Conservation (phyloP, 2,797 vertebrate species). For the Muscicapa comitata region DNA sequence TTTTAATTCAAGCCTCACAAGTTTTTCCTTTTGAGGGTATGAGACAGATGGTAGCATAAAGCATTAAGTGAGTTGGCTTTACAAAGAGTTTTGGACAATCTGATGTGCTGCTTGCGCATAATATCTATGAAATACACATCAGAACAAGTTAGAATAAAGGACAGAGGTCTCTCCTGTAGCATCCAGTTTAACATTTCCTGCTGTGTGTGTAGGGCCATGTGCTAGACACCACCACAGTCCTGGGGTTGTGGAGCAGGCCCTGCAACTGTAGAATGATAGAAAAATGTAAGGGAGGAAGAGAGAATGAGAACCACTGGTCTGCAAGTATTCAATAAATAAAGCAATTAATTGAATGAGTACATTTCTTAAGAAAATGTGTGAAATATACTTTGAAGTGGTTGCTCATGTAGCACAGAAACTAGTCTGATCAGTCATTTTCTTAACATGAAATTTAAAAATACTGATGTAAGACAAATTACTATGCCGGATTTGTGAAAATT, state of each 20-base stretch:
- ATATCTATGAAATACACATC: background rate
- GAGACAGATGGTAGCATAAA: slow-evolving; percentile 59
- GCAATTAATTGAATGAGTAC: background rate
- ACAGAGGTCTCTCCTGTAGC: background rate
- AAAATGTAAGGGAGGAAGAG: background rate
- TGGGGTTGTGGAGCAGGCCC: background rate
- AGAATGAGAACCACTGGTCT: background rate
- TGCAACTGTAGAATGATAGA: background rate
- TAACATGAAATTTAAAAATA: background rate
- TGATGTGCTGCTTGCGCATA: slow-evolving; percentile 6
- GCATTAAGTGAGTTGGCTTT: slow-evolving; percentile 46
- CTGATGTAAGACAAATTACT: background rate
- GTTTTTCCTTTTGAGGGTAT: slow-evolving; percentile 14
- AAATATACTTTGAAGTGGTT: background rate
- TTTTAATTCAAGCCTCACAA: background rate
- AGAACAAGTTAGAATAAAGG: background rate
- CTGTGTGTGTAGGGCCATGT: rapidly evolving
- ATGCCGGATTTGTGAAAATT: background rate
- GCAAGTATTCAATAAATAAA: background rate
- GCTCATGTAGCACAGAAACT: background rate
- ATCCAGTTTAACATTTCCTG: background rate
- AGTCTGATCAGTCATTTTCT: background rate
- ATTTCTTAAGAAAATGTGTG: background rate
- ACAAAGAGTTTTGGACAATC: slow-evolving; percentile 1
- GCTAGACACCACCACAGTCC: background rate